Evolutionary conservation across 2,113 vertebrate species (phyloP).

Genomic region (Tetrax tetrax): DNA sequence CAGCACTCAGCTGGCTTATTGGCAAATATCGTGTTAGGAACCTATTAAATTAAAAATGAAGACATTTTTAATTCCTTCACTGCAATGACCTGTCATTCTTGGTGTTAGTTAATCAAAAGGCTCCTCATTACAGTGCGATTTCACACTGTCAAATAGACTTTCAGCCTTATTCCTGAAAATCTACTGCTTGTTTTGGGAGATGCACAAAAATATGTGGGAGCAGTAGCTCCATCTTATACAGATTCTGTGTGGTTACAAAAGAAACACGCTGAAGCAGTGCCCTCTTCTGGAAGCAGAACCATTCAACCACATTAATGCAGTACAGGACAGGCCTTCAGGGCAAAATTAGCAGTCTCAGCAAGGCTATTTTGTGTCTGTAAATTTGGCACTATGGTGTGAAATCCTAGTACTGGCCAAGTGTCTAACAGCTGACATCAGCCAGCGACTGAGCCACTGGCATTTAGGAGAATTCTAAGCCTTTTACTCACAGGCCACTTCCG

Average conservation of each 20-base stretch:
- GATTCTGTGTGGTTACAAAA: neutral
- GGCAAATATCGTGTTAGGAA: neutral
- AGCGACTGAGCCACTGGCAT: neutral
- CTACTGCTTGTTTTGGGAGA: neutral
- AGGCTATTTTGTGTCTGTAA: neutral
- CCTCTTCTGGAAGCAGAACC: conserved; percentile 14
- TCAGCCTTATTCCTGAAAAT: neutral
- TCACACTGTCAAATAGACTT: neutral
- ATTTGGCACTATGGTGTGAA: neutral
- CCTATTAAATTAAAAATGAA: neutral
- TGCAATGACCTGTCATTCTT: neutral
- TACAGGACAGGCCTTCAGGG: neutral
- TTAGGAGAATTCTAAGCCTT: conserved; percentile 52
- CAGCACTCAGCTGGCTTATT: neutral
- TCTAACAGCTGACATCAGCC: conserved; percentile 46
- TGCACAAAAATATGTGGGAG: neutral
- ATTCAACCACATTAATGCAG: neutral
- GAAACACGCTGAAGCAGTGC: neutral
- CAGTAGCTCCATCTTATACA: neutral
- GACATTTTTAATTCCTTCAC: neutral
- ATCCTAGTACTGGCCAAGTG: neutral
- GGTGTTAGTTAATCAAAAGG: neutral
- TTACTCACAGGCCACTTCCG: conserved; percentile 58
- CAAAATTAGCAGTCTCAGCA: conserved; percentile 30
- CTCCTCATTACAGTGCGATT: neutral